phyloP scores from a whole-genome alignment of 2,797 vertebrate species.

The Gymnoscopelus microlampas region DNA sequence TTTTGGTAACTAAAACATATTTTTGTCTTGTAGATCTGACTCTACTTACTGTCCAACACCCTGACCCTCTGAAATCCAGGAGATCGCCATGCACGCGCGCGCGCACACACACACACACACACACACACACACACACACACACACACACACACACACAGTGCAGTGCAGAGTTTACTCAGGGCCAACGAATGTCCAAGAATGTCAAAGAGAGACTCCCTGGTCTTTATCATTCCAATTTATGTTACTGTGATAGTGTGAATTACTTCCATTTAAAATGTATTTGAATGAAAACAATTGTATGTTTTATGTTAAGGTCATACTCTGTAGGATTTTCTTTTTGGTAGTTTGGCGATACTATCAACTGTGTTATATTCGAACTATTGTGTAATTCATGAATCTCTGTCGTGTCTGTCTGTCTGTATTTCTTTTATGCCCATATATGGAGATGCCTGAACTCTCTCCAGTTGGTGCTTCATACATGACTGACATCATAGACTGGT shows the following conservation, averaged over 20 bases:
- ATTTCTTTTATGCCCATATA: not conserved
- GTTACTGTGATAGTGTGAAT: not conserved
- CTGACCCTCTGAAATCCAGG: conserved; percentile 19
- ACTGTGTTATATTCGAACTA: too few species aligned
- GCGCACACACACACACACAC: not conserved
- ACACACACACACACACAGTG: conserved; percentile 13
- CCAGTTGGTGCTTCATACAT: too few species aligned
- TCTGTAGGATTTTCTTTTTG: not conserved
- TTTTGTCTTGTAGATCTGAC: conserved; percentile 42
- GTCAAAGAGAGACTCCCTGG: conserved; percentile 1
- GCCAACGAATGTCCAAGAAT: not conserved
- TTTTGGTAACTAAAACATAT: not conserved
- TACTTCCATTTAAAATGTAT: not conserved
- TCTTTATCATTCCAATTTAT: not conserved
- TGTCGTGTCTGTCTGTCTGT: not conserved
- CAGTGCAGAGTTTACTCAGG: conserved; percentile 15
- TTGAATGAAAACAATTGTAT: not conserved
- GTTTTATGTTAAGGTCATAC: not conserved
- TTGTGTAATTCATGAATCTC: too few species aligned
- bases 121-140: conserved; percentile 19
- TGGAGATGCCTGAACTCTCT: not conserved
- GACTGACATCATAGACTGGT: too few species aligned
- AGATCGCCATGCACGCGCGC: not conserved
- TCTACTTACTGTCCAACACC: conserved; percentile 23
- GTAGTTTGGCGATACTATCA: too few species aligned